Percentiles rank a stretch among this genome's conserved stretches.
Conservation (phyloP, 1,140 invertebrate genomes). For the Vanessa atalanta region DNA sequence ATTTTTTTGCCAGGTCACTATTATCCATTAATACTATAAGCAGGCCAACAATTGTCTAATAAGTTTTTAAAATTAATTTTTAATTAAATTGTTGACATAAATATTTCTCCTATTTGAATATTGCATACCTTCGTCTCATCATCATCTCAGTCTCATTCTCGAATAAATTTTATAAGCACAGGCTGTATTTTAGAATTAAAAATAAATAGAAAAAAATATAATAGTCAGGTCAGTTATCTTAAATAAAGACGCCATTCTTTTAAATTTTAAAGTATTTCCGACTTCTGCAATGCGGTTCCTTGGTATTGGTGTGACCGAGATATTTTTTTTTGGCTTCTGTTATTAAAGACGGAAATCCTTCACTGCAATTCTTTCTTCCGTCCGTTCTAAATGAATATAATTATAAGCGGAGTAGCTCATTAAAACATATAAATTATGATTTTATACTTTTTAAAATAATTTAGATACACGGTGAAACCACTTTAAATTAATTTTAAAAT, state of each 20-base stretch:
- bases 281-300: slow-evolving; percentile 25
- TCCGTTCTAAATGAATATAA: slow-evolving; percentile 20
- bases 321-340: slow-evolving; percentile 24
- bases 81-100: no score
- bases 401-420: slow-evolving; percentile 6
- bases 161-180: no score
- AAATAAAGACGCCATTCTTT: slow-evolving; percentile 7
- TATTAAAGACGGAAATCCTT: slow-evolving; percentile 18
- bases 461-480: background rate
- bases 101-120: no score
- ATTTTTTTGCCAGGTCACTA: no score
- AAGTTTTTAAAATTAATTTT: no score
- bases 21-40: no score
- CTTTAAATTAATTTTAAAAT: background rate
- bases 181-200: no score
- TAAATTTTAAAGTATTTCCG: slow-evolving; percentile 4
- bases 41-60: no score
- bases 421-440: slow-evolving; percentile 13
- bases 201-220: background rate
- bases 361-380: slow-evolving; percentile 9
- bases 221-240: background rate
- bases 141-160: no score
- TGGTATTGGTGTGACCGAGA: slow-evolving; percentile 24
- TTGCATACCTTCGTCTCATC: no score
- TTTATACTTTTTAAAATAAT: background rate